Conservation (phyloP, 2,113 vertebrate genomes). For the Hemichromis elongatus region DNA sequence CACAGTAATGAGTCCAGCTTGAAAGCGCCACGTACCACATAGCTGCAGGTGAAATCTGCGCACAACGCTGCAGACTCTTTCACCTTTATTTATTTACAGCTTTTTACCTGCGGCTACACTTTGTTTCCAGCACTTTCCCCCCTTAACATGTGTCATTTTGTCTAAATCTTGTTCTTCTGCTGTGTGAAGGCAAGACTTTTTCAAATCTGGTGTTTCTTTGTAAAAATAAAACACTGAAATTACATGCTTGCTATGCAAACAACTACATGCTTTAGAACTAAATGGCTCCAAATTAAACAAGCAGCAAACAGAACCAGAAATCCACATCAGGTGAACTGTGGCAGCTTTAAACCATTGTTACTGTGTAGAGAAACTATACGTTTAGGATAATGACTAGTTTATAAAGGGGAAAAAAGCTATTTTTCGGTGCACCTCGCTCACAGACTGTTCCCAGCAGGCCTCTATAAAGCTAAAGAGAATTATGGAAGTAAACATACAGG, state of each 20-base stretch:
- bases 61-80: not conserved
- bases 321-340: not conserved
- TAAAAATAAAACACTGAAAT: not conserved
- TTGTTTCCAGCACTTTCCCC: slow-evolving; percentile 21
- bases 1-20: slow-evolving; percentile 62
- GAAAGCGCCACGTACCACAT: slow-evolving; percentile 55
- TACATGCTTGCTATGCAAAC: not conserved
- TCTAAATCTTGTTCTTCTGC: not conserved
- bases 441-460: slow-evolving; percentile 23
- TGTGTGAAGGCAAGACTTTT: not conserved
- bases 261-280: not conserved
- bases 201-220: not conserved
- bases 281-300: not conserved
- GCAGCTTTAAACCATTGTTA: not conserved
- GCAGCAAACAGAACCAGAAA: not conserved
- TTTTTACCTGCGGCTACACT: slow-evolving; percentile 14
- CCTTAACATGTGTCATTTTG: not conserved
- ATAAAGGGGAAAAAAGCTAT: slow-evolving; percentile 11
- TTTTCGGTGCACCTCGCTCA: slow-evolving; percentile 11
- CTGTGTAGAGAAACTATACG: not conserved
- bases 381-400: slow-evolving; percentile 51
- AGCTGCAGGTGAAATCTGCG: slow-evolving; percentile 49
- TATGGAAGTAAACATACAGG: slow-evolving; percentile 70
- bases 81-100: slow-evolving; percentile 40
- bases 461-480: slow-evolving; percentile 42